Conservation (phyloP, 2,113 vertebrate species). For the Microcebus lehilahytsara region DNA sequence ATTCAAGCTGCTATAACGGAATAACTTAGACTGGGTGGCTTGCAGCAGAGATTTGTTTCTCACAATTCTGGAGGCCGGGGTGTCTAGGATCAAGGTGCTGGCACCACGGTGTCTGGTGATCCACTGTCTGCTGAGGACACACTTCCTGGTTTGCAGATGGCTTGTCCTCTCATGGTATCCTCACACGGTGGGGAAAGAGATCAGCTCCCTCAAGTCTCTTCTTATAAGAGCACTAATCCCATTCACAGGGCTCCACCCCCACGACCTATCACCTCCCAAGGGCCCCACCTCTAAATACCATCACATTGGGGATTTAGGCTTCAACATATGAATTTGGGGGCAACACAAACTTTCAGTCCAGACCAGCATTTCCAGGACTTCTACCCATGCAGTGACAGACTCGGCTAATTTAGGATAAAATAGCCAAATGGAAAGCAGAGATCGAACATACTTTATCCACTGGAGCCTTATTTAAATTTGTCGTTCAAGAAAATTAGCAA, state of each 20-base stretch:
- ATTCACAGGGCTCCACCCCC: too few species aligned
- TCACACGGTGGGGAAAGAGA: not conserved
- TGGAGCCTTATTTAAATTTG: not conserved
- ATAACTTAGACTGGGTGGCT: not conserved
- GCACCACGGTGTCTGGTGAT: too few species aligned
- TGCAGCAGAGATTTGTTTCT: not conserved
- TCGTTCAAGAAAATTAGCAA: conserved; percentile 30
- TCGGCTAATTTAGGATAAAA: not conserved
- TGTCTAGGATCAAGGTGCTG: not conserved
- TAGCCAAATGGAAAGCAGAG: not conserved
- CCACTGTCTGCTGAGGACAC: not conserved
- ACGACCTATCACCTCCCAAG: not conserved
- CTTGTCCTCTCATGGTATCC: not conserved
- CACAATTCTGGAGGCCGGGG: not conserved
- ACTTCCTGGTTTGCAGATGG: not conserved
- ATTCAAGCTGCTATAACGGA: not conserved
- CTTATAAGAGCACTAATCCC: not conserved
- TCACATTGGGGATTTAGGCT: not conserved
- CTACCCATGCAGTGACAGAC: not conserved
- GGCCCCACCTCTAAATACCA: not conserved
- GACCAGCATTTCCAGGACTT: not conserved
- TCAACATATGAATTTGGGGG: not conserved
- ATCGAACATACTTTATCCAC: not conserved
- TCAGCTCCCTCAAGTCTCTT: not conserved
- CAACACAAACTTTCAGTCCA: not conserved